These are phyloP conservation scores for Gymnocephalus cernua DNA, from an alignment of 2,113 vertebrate genomes.

Conservation along the genomic window DNA sequence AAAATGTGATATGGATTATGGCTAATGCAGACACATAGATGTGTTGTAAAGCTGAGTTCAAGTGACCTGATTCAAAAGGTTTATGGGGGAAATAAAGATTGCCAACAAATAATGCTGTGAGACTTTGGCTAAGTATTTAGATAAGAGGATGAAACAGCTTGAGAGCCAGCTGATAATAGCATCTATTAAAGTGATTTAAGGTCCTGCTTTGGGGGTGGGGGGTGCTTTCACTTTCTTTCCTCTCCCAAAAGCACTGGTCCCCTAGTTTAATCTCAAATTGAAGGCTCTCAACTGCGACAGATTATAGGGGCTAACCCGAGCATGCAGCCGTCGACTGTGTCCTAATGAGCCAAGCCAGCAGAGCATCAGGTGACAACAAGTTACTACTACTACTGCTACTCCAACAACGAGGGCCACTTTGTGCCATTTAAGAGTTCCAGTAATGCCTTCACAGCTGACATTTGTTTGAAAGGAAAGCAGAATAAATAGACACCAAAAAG, in stretches of 20 bases:
- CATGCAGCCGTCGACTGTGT: conserved; percentile 55
- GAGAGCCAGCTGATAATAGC: conserved; percentile 35
- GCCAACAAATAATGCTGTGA: conserved; percentile 55
- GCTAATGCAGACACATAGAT: conserved; percentile 23
- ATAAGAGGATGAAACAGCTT: conserved; percentile 69
- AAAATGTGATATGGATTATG: conserved; percentile 52
- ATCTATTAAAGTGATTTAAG: conserved; percentile 60
- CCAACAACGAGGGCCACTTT: conserved; percentile 13
- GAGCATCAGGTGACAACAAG: conserved; percentile 69
- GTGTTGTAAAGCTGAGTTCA: conserved; percentile 37
- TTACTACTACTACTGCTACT: conserved; percentile 34
- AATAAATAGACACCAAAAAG: conserved; percentile 64
- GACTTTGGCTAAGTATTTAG: conserved; percentile 54
- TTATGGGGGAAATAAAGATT: conserved; percentile 34
- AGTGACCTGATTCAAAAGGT: conserved; percentile 30
- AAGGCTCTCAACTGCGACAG: conserved; percentile 69
- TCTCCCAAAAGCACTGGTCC: conserved; percentile 61
- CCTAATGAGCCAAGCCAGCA: conserved; percentile 65
- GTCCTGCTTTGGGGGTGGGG: conserved; percentile 21
- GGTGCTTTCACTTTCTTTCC: conserved; percentile 51
- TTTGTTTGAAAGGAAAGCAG: conserved; percentile 10
- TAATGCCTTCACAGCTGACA: neutral
- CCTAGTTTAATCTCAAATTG: conserved; percentile 78
- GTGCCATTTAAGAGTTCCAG: conserved; percentile 1
- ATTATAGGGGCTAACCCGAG: conserved; percentile 68